Evolutionary conservation across 2,888 invertebrate species (phyloP).

Genomic region (Apamea epomidion): DNA sequence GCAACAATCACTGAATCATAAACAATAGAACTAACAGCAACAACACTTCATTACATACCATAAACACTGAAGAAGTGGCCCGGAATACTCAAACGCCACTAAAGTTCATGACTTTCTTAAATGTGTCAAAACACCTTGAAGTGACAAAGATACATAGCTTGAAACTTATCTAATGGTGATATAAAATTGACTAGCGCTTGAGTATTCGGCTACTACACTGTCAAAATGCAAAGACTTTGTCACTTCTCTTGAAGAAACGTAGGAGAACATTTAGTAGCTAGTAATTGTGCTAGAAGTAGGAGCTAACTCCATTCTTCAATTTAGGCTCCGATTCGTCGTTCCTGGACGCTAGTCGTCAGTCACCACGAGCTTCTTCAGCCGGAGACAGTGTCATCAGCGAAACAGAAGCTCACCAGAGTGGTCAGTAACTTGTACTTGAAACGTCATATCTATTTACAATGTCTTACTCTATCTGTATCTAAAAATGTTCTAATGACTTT

Average conservation of each 20-base stretch:
- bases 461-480: constrained; percentile 19
- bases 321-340: constrained; percentile 88
- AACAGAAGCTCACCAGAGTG: constrained; percentile 89
- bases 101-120: not conserved
- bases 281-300: constrained; percentile 70
- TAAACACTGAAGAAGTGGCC: not conserved
- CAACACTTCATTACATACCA: constrained; percentile 45
- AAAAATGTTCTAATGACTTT: constrained; percentile 36
- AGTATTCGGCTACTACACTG: not conserved
- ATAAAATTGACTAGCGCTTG: not conserved
- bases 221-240: constrained; percentile 41
- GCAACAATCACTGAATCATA: constrained; percentile 33
- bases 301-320: constrained; percentile 72
- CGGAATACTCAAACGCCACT: not conserved
- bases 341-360: constrained; percentile 87
- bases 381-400: constrained; percentile 88
- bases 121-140: not conserved
- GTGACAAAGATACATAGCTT: not conserved
- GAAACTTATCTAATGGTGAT: not conserved
- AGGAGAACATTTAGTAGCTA: constrained; percentile 22
- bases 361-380: constrained; percentile 87
- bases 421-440: constrained; percentile 77
- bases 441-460: constrained; percentile 7
- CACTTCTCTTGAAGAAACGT: constrained; percentile 29
- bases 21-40: constrained; percentile 20